These are phyloP conservation scores for Mythimna impura DNA, from an alignment of 2,888 invertebrate species.

Conservation along the genomic window DNA sequence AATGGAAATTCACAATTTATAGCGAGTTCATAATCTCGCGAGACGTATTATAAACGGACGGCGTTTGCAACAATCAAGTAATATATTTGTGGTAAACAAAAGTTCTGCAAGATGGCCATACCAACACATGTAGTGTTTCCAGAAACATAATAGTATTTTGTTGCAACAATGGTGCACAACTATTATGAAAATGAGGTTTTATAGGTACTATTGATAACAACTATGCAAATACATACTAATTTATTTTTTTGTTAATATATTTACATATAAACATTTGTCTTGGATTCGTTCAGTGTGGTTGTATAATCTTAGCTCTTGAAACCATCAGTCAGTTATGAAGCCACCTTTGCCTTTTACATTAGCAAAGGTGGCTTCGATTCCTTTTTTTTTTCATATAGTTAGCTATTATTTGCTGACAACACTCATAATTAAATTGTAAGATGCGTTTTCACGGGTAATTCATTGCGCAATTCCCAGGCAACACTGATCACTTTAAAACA, in stretches of 20 bases:
- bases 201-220: constrained; percentile 26
- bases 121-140: too few species aligned
- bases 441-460: neutral
- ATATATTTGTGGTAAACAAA: neutral
- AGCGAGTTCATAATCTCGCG: neutral
- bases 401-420: constrained; percentile 40
- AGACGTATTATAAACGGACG: neutral
- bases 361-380: constrained; percentile 74
- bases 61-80: neutral
- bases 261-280: constrained; percentile 56
- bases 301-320: constrained; percentile 60
- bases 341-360: constrained; percentile 66
- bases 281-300: constrained; percentile 70
- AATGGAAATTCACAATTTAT: neutral
- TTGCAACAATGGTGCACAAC: neutral
- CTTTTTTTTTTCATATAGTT: neutral
- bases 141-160: neutral
- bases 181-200: constrained; percentile 1
- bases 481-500: neutral
- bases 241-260: neutral
- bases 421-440: constrained; percentile 21
- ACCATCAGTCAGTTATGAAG: constrained; percentile 66
- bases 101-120: too few species aligned
- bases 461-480: neutral
- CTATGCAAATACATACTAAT: constrained; percentile 9